Conservation (phyloP, 1,140 invertebrate species). For the Papilio machaon region DNA sequence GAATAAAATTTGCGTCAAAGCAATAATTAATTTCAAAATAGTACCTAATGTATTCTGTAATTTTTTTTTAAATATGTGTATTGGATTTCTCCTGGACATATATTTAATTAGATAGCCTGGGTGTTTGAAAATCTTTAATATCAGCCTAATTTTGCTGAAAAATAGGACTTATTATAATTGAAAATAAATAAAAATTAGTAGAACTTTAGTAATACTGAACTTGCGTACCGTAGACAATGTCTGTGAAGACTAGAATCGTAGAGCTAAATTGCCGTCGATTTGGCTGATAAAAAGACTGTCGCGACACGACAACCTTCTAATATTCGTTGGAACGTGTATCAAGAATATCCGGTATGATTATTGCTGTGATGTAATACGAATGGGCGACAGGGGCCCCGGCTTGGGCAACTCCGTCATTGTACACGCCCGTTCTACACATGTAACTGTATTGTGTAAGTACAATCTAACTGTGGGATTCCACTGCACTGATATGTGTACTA, state of each 20-base stretch:
- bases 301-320: conserved; percentile 58
- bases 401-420: conserved; percentile 14
- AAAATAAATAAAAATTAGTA: not conserved
- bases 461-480: not conserved
- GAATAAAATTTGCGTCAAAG: not conserved
- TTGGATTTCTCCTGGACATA: no score
- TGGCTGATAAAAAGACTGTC: conserved; percentile 51
- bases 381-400: conserved; percentile 24
- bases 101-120: no score
- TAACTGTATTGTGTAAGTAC: conserved; percentile 13
- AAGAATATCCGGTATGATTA: conserved; percentile 66
- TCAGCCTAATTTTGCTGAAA: no score
- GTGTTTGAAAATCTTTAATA: no score
- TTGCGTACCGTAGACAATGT: not conserved
- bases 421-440: conserved; percentile 23
- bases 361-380: conserved; percentile 60
- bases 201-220: not conserved
- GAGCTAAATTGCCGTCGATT: conserved; percentile 44
- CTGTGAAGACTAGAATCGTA: conserved; percentile 23
- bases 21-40: not conserved
- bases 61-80: not conserved
- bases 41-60: not conserved
- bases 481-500: no score
- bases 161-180: no score
- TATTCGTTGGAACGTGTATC: conserved; percentile 57